Evolutionary conservation across 1,140 invertebrate species (phyloP).

Genomic region (Tetragonula clypearis): DNA sequence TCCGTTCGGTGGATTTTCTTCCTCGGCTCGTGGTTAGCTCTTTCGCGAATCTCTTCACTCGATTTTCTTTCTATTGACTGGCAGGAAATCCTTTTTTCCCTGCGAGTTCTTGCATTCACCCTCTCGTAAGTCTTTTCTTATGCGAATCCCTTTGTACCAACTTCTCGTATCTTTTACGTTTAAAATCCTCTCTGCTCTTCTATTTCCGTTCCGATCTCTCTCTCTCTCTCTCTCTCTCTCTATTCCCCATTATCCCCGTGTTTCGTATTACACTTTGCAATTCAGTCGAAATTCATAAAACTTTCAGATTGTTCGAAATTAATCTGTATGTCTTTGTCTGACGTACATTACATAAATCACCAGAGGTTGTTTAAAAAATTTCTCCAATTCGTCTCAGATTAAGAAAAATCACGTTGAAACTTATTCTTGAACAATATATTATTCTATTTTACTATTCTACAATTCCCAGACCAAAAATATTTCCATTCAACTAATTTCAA

Average conservation of each 20-base stretch:
- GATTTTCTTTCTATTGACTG: background rate
- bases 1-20: background rate
- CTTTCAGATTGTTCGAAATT: too few relatives aligned
- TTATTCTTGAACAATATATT: background rate
- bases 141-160: background rate
- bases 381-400: background rate
- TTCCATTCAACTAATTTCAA: too few relatives aligned
- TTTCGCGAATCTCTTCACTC: constrained; percentile 4
- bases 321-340: too few relatives aligned
- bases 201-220: too few relatives aligned
- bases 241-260: too few relatives aligned
- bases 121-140: background rate
- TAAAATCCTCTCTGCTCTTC: background rate
- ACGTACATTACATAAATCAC: too few relatives aligned
- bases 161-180: background rate
- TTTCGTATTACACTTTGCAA: too few relatives aligned
- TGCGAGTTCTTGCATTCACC: background rate
- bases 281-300: too few relatives aligned
- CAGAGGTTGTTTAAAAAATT: background rate
- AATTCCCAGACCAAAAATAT: too few relatives aligned
- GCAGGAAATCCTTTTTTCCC: background rate
- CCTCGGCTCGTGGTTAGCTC: too few relatives aligned
- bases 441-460: too few relatives aligned
- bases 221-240: too few relatives aligned
- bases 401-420: background rate